Evolutionary conservation across 2,888 invertebrate species (phyloP).

Genomic region (Patella caerulea): DNA sequence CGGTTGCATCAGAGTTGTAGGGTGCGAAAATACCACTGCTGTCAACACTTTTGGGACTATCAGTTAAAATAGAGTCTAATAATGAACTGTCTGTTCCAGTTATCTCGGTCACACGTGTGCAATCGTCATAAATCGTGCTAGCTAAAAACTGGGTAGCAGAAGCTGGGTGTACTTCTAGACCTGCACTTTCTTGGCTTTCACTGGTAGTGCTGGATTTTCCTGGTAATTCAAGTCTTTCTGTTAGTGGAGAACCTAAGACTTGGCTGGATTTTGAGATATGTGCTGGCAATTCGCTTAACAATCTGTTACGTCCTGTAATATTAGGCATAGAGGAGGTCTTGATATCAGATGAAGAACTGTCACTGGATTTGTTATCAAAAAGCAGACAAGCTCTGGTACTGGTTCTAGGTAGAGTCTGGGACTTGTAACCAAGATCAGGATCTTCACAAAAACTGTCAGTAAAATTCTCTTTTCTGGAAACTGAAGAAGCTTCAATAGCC

Average conservation of each 20-base stretch:
- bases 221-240: slow-evolving; percentile 51
- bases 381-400: slow-evolving; percentile 48
- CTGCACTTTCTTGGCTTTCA: slow-evolving; percentile 33
- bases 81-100: slow-evolving; percentile 1
- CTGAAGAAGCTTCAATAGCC: slow-evolving; percentile 45
- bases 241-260: slow-evolving; percentile 37
- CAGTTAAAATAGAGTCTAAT: slow-evolving; percentile 59
- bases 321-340: slow-evolving; percentile 49
- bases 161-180: background rate
- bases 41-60: slow-evolving; percentile 60
- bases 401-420: slow-evolving; percentile 54
- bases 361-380: slow-evolving; percentile 46
- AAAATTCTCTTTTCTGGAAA: slow-evolving; percentile 40
- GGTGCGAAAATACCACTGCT: slow-evolving; percentile 63
- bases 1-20: slow-evolving; percentile 53
- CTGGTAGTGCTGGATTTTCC: slow-evolving; percentile 60
- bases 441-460: slow-evolving; percentile 48
- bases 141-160: slow-evolving; percentile 8
- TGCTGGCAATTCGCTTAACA: slow-evolving; percentile 28
- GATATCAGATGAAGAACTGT: slow-evolving; percentile 49
- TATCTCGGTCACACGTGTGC: background rate
- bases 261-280: slow-evolving; percentile 35
- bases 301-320: slow-evolving; percentile 40
- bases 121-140: background rate
- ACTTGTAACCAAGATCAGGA: slow-evolving; percentile 41